Percentiles rank a stretch among this genome's conserved stretches.
These are phyloP conservation scores for Columbina picui DNA, from an alignment of 2,113 vertebrate genomes.

Conservation along the genomic window DNA sequence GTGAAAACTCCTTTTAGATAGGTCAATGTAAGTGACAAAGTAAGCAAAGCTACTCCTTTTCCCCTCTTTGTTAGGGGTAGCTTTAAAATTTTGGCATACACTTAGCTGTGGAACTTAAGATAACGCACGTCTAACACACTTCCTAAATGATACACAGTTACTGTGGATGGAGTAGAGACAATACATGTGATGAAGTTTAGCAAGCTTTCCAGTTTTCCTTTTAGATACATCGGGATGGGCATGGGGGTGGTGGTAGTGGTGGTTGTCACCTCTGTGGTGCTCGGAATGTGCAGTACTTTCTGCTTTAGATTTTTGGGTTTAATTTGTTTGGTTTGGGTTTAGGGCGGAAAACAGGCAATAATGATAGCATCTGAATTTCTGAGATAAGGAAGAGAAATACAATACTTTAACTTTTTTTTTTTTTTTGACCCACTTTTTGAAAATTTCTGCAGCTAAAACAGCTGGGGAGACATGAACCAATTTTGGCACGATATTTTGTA, in stretches of 20 bases:
- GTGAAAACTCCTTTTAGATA: constrained; percentile 44
- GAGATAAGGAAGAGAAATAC: neutral
- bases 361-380: neutral
- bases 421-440: neutral
- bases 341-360: neutral
- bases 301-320: neutral
- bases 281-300: neutral
- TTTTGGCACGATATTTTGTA: neutral
- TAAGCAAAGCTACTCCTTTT: constrained; percentile 16
- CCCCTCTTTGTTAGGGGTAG: neutral
- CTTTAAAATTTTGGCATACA: neutral
- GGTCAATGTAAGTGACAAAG: neutral
- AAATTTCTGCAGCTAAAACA: neutral
- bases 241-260: no score
- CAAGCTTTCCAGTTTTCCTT: neutral
- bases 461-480: neutral
- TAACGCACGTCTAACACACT: neutral
- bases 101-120: neutral
- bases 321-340: neutral
- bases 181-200: neutral
- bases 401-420: neutral
- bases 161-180: neutral
- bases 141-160: neutral
- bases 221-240: neutral
- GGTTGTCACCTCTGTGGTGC: neutral